Conservation (phyloP, 2,113 vertebrate species). For the Himantopus leucocephalus region DNA sequence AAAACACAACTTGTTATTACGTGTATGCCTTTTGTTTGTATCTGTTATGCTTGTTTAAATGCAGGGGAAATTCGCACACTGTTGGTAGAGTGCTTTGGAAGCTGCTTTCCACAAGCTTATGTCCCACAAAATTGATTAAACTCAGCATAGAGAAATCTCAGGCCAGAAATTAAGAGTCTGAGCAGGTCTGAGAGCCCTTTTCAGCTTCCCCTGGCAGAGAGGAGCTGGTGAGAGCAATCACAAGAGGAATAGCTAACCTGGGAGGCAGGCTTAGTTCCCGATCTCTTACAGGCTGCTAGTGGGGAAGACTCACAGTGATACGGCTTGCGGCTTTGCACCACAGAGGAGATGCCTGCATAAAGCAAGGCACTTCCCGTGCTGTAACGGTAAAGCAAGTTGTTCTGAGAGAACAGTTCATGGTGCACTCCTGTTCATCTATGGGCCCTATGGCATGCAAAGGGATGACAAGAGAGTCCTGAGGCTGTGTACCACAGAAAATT, state of each 20-base stretch:
- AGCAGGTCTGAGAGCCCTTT: neutral
- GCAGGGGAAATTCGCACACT: rapidly evolving
- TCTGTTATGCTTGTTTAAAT: neutral
- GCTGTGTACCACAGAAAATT: neutral
- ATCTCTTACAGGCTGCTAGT: neutral
- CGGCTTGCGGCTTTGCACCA: neutral
- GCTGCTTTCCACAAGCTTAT: neutral
- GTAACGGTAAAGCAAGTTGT: neutral
- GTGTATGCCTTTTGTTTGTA: neutral
- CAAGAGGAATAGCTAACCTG: neutral
- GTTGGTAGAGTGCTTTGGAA: neutral
- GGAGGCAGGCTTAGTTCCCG: neutral
- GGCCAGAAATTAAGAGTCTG: neutral
- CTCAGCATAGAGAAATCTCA: neutral
- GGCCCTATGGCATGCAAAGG: neutral
- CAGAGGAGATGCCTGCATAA: rapidly evolving
- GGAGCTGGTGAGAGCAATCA: neutral
- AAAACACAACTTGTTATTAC: neutral
- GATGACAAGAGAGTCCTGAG: neutral
- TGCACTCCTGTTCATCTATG: neutral
- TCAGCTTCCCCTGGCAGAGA: neutral
- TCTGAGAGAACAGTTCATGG: neutral
- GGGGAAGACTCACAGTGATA: neutral
- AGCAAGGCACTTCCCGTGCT: neutral
- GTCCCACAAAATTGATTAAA: neutral